Evolutionary conservation across 2,797 vertebrate genomes (phyloP).

Genomic region (Ctenochaetus hawaiiensis): DNA sequence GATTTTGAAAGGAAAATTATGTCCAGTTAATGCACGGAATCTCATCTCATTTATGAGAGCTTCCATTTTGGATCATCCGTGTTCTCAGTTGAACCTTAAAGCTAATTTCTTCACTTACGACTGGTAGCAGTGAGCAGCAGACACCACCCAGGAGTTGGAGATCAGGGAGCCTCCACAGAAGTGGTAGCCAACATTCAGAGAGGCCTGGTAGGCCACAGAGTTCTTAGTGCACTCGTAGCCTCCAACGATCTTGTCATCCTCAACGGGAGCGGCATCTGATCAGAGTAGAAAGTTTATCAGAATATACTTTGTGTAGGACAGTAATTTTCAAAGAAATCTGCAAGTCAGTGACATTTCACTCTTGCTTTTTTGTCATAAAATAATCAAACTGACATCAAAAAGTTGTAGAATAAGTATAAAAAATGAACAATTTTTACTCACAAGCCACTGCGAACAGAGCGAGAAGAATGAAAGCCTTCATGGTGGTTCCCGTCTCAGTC

Average conservation of each 20-base stretch:
- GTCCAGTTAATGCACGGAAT: too few species aligned
- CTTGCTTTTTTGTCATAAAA: neutral
- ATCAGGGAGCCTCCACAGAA: constrained; percentile 86
- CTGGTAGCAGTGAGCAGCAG: constrained; percentile 86
- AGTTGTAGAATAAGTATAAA: too few species aligned
- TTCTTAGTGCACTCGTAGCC: constrained; percentile 82
- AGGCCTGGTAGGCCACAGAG: constrained; percentile 82
- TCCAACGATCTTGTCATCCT: constrained; percentile 84
- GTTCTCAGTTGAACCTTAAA: neutral
- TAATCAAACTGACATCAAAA: neutral
- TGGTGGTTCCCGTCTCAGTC: constrained; percentile 41
- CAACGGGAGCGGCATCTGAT: constrained; percentile 73
- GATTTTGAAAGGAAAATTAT: too few species aligned
- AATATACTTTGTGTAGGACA: neutral
- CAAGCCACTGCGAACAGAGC: constrained; percentile 60
- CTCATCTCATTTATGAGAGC: too few species aligned
- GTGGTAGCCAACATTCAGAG: constrained; percentile 79
- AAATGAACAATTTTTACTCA: constrained; percentile 27
- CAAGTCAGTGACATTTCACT: neutral
- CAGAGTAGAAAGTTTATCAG: neutral
- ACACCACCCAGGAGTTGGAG: constrained; percentile 84
- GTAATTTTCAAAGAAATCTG: neutral
- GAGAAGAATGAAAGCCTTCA: constrained; percentile 69
- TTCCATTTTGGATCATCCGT: neutral
- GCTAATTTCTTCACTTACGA: constrained; percentile 69